Percentiles rank a stretch among this genome's conserved stretches.
phyloP scores from a whole-genome alignment of 1,140 invertebrate species.

The Apis cerana region DNA sequence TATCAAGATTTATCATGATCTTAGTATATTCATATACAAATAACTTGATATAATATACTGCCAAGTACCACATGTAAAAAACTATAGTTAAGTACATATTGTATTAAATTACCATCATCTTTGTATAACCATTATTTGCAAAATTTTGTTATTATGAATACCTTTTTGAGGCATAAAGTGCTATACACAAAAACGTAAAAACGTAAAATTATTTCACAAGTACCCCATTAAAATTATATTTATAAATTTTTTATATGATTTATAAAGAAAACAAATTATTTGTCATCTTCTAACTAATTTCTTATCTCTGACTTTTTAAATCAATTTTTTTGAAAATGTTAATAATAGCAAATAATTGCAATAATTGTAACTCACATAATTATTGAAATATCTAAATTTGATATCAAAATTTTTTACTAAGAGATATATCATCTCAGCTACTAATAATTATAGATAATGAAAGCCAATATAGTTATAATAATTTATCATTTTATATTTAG shows the following conservation, averaged over 20 bases:
- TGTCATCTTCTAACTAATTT: not conserved
- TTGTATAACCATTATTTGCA: constrained; percentile 46
- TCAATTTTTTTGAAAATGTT: constrained; percentile 1
- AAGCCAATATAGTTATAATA: constrained; percentile 40
- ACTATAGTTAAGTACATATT: constrained; percentile 62
- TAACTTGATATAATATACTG: constrained; percentile 14
- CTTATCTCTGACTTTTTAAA: not conserved
- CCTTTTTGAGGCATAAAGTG: not conserved
- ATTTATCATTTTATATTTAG: constrained; percentile 34
- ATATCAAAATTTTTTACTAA: constrained; percentile 23
- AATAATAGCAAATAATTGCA: not conserved
- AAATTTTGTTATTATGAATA: constrained; percentile 35
- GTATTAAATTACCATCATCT: constrained; percentile 57
- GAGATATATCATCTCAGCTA: constrained; percentile 5
- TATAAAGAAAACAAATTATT: constrained; percentile 1
- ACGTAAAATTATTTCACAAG: constrained; percentile 25
- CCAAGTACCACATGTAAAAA: constrained; percentile 25
- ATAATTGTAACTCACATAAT: constrained; percentile 20
- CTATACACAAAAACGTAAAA: constrained; percentile 32
- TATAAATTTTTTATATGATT: not conserved
- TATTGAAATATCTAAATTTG: constrained; percentile 37
- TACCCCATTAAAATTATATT: constrained; percentile 14
- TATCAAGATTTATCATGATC: not conserved
- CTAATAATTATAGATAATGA: constrained; percentile 32
- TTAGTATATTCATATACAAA: not conserved